Base-by-base conservation (phyloP, 2,797 vertebrate genomes). In the Macropodus opercularis region DNA sequence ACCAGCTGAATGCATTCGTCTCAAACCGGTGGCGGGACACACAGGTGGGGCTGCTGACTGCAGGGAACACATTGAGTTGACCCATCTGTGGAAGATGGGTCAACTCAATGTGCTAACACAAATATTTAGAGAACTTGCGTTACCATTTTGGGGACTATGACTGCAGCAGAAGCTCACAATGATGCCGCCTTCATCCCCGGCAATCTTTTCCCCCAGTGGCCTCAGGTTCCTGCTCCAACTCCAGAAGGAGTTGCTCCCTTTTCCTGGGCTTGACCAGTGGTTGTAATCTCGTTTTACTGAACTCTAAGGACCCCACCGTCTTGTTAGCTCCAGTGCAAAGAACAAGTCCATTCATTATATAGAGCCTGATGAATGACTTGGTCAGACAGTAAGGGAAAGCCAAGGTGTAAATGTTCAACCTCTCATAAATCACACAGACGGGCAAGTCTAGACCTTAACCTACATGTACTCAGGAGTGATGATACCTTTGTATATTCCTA, bases 341-440 rank as follows among this genome's bases (percentile, higher is more conserved):
- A 92, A 89, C 90, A 90, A 92, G 90, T 93, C 90, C 89, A 94
- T 94, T 92, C 91, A 92, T 92, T 93, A 93, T 87, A 84, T 87
- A 79, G 89, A 88, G 83, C 69, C 87, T 94, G 92, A 94, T 93
- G 91, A 93, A 93, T 92, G 91, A 90, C 90, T 89, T 80, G 91
- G 89, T 90, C 90, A 89, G 90, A 91, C 90, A 91, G 89, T 91
- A 91, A 90, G 89, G 89, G 91, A 92, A 94, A 92, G 91, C 90
- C 87, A 82, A 92, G 91, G 92, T 93, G 91, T 92, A 92, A 94
- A 91, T 90, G 90, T 90, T 92, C 90, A 92, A 92, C 91, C 91
- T 91, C 88, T 88, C 91, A 93, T 94, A 93, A 93, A 93, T 94
- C 92, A 94, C 79, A 52, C 11, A 54, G 92, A 93, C 87, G 85